Base-by-base conservation (phyloP, 2,113 vertebrate genomes). In the Illadopsis cleaveri region DNA sequence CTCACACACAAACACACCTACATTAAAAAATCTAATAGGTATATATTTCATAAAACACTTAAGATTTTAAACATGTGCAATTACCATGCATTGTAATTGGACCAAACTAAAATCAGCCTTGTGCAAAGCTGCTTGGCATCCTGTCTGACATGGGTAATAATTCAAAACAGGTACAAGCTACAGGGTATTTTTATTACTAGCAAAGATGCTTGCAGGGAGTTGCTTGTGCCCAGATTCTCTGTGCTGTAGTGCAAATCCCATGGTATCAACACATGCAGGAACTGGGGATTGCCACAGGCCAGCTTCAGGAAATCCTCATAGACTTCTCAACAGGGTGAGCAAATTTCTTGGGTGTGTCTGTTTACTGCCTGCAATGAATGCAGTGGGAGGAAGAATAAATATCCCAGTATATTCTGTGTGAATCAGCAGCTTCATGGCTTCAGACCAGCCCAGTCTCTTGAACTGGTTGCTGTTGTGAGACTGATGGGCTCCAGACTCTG, bases 221-320 rank as follows among this genome's bases (percentile, higher is more conserved):
- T 70, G 33, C 62, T 66, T 62, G 58, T 77, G 78, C 24, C 18
- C 45, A 47, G 35, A 11, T 61, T 48, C 31, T 37, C 31, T 50
- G 5, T 53, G 70, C 84, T 82, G 57, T 9, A 22, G 35, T 38
- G 50, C 54, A 91, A 40, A 60, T 33, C 48, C 53, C 16, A 2
- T 19, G 3, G 3, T 47, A 40, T 57, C 87, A 93, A 8, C 57
- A 93, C 69, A 23, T 40, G 33, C 58, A 92, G 91, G 81, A 84
- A 27, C 75, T 93, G 91, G 45, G 82, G 54, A 96, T 64, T 95
- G 70, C 82, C 40, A 25, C 57, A 79, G 81, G 54, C 50, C 91
- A 95, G 78, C 89, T 94, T 80, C 94, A 96, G 94, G 91, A 97
- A 91, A 93, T 88, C 78, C 93, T 94, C 79, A 91, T 33, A 61